Evolutionary conservation across 2,113 vertebrate species (phyloP).

Genomic region (Neopipo cinnamomea): DNA sequence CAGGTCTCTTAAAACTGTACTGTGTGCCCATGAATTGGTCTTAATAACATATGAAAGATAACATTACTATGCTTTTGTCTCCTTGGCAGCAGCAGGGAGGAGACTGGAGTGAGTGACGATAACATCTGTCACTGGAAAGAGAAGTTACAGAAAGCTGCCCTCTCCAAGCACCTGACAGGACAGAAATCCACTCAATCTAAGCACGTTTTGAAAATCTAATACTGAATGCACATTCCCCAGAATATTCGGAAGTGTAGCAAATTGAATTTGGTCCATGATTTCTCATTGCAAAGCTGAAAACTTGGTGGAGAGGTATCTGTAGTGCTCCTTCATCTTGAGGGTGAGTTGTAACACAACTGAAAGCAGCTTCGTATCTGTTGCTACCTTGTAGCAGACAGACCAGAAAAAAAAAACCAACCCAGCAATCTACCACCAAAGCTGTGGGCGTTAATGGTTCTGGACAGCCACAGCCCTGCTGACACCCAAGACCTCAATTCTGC

Average conservation of each 20-base stretch:
- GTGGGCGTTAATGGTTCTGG: background rate
- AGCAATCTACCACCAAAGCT: background rate
- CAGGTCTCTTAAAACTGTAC: background rate
- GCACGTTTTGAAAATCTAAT: background rate
- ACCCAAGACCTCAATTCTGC: background rate
- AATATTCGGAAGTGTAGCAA: background rate
- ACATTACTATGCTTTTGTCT: background rate
- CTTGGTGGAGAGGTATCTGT: background rate
- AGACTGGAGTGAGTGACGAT: background rate
- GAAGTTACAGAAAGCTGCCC: background rate
- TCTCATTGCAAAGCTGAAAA: background rate
- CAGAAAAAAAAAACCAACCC: background rate
- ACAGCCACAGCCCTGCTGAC: background rate
- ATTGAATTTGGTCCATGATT: background rate
- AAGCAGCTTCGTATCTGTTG: background rate
- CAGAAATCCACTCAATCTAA: background rate
- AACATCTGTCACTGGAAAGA: background rate
- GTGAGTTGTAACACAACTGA: background rate
- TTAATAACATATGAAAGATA: background rate
- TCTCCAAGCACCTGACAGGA: background rate
- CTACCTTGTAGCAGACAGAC: accelerated
- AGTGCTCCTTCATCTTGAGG: background rate
- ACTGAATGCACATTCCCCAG: background rate
- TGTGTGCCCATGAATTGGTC: background rate
- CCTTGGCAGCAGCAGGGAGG: background rate